These are phyloP conservation scores for Alentia gelatinosa DNA, from an alignment of 2,888 invertebrate species.

Conservation along the genomic window DNA sequence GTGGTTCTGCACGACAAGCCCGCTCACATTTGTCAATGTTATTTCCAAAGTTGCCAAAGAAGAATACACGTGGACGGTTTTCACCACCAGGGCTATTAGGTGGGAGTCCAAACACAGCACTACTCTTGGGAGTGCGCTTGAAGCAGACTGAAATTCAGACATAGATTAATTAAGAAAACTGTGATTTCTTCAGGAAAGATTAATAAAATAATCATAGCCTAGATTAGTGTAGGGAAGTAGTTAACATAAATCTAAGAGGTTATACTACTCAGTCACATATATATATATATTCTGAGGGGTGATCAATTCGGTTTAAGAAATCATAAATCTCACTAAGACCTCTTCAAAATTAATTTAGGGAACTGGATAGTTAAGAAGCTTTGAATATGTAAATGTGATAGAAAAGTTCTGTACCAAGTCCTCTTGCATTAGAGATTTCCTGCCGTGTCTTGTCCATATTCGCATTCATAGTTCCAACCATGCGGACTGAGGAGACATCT, in stretches of 20 bases:
- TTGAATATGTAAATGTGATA: no score
- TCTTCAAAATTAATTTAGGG: no score
- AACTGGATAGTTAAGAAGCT: no score
- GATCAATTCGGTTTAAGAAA: no score
- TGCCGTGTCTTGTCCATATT: not conserved
- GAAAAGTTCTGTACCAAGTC: slow-evolving; percentile 22
- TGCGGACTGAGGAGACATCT: not conserved
- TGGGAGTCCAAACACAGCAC: slow-evolving; percentile 17
- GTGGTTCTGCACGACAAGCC: slow-evolving; percentile 7
- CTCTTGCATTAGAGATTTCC: slow-evolving; percentile 29
- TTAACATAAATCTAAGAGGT: no score
- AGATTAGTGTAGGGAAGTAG: no score
- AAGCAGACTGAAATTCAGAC: slow-evolving; percentile 28
- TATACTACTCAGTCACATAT: no score
- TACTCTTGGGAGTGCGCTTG: slow-evolving; percentile 21
- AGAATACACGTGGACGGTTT: slow-evolving; percentile 3
- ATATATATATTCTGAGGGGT: no score
- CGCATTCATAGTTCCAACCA: not conserved
- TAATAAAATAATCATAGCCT: no score
- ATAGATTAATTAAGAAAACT: no score
- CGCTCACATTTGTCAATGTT: slow-evolving; percentile 12
- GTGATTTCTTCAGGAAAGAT: no score
- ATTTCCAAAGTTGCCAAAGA: slow-evolving; percentile 9
- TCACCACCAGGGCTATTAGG: not conserved
- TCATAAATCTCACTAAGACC: no score